These are phyloP conservation scores for Machaerirhynchus nigripectus DNA, from an alignment of 2,113 vertebrate species.

Conservation along the genomic window DNA sequence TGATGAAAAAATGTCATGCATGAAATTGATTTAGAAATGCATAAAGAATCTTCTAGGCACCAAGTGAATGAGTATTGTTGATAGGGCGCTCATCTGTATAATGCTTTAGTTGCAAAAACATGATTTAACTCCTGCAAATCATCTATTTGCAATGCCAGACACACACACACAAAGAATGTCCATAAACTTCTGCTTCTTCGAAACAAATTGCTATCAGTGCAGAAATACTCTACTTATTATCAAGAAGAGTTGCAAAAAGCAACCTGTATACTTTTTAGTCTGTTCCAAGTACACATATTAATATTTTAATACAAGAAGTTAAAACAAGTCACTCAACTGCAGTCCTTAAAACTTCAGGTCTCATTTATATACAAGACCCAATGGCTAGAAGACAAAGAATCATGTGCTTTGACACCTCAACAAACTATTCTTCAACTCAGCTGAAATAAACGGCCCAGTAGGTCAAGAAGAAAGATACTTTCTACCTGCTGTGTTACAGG, in stretches of 20 bases:
- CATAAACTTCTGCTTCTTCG: background rate
- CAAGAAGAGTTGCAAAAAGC: background rate
- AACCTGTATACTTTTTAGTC: background rate
- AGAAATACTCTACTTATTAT: background rate
- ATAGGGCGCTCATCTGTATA: background rate
- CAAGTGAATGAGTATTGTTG: constrained; percentile 7
- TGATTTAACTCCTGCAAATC: background rate
- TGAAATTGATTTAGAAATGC: constrained; percentile 70
- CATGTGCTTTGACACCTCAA: background rate
- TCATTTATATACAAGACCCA: background rate
- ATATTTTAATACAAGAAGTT: background rate
- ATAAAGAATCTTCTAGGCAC: constrained; percentile 20
- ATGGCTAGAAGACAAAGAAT: background rate
- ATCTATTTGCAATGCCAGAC: background rate
- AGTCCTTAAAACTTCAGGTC: background rate
- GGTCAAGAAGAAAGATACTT: background rate
- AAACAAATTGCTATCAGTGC: background rate
- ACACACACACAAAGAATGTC: background rate
- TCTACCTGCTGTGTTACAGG: background rate
- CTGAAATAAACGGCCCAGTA: background rate
- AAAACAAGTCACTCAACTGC: background rate
- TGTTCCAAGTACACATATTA: background rate
- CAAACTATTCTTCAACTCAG: background rate
- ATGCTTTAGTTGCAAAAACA: background rate
- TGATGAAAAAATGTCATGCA: constrained; percentile 38